Conservation (phyloP, 2,888 invertebrate genomes). For the Andricus quercusramuli region DNA sequence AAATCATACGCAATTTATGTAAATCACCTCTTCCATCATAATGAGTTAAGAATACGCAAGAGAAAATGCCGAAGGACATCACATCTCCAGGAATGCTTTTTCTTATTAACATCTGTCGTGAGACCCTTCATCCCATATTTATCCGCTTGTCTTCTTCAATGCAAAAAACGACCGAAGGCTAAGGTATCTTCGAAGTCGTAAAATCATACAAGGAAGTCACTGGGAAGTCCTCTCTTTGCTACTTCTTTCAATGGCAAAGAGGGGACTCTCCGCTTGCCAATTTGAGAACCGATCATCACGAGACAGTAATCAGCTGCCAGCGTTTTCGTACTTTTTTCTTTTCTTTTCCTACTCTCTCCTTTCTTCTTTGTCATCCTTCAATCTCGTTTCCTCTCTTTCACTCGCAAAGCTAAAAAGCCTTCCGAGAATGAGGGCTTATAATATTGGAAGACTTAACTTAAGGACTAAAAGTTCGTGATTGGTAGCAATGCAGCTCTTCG, state of each 20-base stretch:
- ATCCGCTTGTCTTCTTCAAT: slow-evolving; percentile 44
- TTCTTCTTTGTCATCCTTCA: too few relatives aligned
- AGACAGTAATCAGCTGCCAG: slow-evolving; percentile 67
- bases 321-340: slow-evolving; percentile 51
- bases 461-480: too few relatives aligned
- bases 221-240: slow-evolving; percentile 43
- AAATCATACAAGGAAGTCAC: slow-evolving; percentile 49
- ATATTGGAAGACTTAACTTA: slow-evolving; percentile 58
- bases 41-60: not conserved
- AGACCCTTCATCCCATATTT: slow-evolving; percentile 6
- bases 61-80: not conserved
- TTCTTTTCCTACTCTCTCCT: too few relatives aligned
- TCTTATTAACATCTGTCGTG: not conserved
- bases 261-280: slow-evolving; percentile 50
- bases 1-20: not conserved
- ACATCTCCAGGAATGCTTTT: not conserved
- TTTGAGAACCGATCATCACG: slow-evolving; percentile 63
- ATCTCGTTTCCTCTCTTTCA: slow-evolving; percentile 11
- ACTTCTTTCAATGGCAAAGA: slow-evolving; percentile 52
- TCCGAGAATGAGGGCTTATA: slow-evolving; percentile 70
- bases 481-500: too few relatives aligned
- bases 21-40: slow-evolving; percentile 1
- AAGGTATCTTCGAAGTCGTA: slow-evolving; percentile 51
- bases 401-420: slow-evolving; percentile 66
- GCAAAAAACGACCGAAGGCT: slow-evolving; percentile 46